Evolutionary conservation across 2,113 vertebrate species (phyloP), one percentile per base, ranked within the genome.

Genomic region (Damaliscus lunatus): DNA sequence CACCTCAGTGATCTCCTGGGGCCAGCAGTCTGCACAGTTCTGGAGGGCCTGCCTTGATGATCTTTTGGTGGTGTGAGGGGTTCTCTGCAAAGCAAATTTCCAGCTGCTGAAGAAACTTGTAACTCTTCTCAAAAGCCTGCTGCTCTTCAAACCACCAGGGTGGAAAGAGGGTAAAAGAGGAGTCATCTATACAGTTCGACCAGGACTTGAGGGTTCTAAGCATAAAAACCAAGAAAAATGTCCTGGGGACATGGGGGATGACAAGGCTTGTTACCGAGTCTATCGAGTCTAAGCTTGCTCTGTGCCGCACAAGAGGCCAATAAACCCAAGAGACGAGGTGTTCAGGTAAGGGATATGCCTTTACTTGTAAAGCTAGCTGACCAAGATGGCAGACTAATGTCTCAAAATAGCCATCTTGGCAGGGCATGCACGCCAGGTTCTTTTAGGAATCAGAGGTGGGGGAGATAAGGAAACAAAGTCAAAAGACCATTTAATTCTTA

Each of bases 11-110:
- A 99, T 98, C 82, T 99, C 99, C 98, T 99, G 98, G 14, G 99
- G 99, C 36, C 99, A 98, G 19, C 99, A 99, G 29, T 99, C 99
- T 0, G 99, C 98, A n/a, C 99, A 99, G 6, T 99, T 98, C 97
- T 99, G 99, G 60, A 99, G 98, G 0, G 99, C 99, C 82, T 99
- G 99, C 99, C 83, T 99, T 99, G 98, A 99, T 99, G 87, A 99
- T 99, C 98, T 99, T 99, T 67, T 99, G 99, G 95, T 99, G 99
- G 92, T 99, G 99, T 0, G 99, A 99, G 0, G 99, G 99, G 78
- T 99, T 99, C 52, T 99, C 99, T 55, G 99, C 99, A 57, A 99
- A 99, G 90, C 99, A 99, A 83, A 99, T 99, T 98, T 99, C 99
- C 96, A 99, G 93, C 98, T 99, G 99, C 40, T 99, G 98, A 36